Percentiles rank a stretch among this genome's conserved stretches.
These are phyloP conservation scores for Drosophila tropicalis DNA, from an alignment of 1,140 invertebrate species.

Conservation along the genomic window DNA sequence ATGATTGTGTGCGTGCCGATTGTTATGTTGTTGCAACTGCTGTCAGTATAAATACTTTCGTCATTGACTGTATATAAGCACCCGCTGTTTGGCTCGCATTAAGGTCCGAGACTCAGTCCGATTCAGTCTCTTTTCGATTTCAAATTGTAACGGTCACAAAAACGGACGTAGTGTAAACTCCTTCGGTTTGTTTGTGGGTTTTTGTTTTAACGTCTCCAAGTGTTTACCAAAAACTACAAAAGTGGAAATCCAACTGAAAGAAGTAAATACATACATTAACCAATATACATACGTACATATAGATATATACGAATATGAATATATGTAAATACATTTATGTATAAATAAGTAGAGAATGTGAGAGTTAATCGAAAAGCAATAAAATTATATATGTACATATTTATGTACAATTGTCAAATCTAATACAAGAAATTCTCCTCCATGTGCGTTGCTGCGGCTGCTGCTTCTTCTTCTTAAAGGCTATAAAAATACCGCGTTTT, in stretches of 20 bases:
- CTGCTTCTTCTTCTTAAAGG: not conserved
- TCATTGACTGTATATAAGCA: slow-evolving; percentile 1
- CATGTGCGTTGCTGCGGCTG: slow-evolving; percentile 1
- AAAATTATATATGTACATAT: not conserved
- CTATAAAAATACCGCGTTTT: slow-evolving; percentile 25
- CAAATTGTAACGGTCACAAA: slow-evolving; percentile 19
- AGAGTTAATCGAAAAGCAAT: slow-evolving; percentile 11
- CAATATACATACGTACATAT: not conserved
- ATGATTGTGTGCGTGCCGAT: too few relatives aligned
- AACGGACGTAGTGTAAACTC: slow-evolving; percentile 12
- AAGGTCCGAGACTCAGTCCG: slow-evolving; percentile 12
- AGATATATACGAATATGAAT: too few relatives aligned
- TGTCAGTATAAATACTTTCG: not conserved
- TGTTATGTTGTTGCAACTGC: too few relatives aligned
- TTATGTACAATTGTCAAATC: slow-evolving; percentile 9
- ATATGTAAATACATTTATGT: too few relatives aligned
- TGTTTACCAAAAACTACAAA: slow-evolving; percentile 13
- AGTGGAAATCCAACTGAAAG: slow-evolving; percentile 16
- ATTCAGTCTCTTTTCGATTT: slow-evolving; percentile 11
- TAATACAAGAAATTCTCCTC: slow-evolving; percentile 15
- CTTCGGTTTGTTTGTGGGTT: not conserved
- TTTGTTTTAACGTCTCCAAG: slow-evolving; percentile 3
- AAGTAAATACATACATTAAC: slow-evolving; percentile 14
- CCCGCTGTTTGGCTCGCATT: slow-evolving; percentile 15
- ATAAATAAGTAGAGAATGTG: too few relatives aligned